Conservation (phyloP, 2,888 invertebrate genomes). For the Piscicola geometra region DNA sequence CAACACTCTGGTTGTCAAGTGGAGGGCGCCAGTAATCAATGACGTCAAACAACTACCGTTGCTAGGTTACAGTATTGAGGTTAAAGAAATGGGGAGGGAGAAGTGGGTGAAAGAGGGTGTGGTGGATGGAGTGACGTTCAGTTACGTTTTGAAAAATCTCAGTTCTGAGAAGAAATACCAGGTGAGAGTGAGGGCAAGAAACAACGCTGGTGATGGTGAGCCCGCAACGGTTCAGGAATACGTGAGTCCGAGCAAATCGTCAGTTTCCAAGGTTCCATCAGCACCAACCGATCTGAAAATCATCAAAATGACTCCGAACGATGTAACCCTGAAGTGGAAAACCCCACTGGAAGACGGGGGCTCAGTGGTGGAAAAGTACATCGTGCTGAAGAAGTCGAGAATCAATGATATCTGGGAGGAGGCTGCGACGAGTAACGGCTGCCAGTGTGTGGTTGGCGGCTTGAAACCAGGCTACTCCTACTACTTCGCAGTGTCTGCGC, state of each 20-base stretch:
- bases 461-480: slow-evolving; percentile 66
- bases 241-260: not conserved
- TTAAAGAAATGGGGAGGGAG: slow-evolving; percentile 61
- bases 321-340: slow-evolving; percentile 54
- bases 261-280: slow-evolving; percentile 47
- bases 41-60: slow-evolving; percentile 55
- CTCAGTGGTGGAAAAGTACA: slow-evolving; percentile 51
- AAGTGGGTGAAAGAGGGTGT: slow-evolving; percentile 91
- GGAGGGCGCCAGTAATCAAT: slow-evolving; percentile 53
- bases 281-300: slow-evolving; percentile 58
- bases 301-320: slow-evolving; percentile 50
- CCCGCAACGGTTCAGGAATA: not conserved
- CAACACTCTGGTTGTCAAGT: slow-evolving; percentile 50
- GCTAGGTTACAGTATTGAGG: slow-evolving; percentile 51
- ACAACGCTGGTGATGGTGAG: slow-evolving; percentile 42
- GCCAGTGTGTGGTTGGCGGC: slow-evolving; percentile 35
- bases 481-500: slow-evolving; percentile 77
- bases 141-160: slow-evolving; percentile 40
- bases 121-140: slow-evolving; percentile 42
- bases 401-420: slow-evolving; percentile 78
- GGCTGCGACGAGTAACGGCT: slow-evolving; percentile 34
- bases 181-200: slow-evolving; percentile 51
- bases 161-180: slow-evolving; percentile 51
- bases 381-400: slow-evolving; percentile 46
- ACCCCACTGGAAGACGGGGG: slow-evolving; percentile 56